Evolutionary conservation across 2,888 invertebrate genomes (phyloP).

Genomic region (Philereme transversata): DNA sequence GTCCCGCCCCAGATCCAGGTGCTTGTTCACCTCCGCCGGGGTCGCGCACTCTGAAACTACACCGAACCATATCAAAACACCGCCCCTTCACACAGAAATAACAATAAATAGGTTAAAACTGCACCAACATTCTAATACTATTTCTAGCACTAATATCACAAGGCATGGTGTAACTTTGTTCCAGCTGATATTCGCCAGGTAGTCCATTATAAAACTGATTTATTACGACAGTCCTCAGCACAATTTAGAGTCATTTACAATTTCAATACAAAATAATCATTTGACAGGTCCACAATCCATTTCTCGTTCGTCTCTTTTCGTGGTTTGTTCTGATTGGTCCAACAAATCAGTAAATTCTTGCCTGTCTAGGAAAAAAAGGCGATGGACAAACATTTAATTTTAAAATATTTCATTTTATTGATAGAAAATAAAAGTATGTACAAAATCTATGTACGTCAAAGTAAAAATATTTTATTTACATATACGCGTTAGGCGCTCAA

Average conservation of each 20-base stretch:
- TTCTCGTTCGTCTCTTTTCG: constrained; percentile 80
- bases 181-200: constrained; percentile 82
- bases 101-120: constrained; percentile 48
- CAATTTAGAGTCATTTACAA: constrained; percentile 56
- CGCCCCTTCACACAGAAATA: constrained; percentile 46
- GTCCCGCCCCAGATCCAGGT: constrained; percentile 96
- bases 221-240: constrained; percentile 57
- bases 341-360: constrained; percentile 62
- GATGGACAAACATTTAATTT: too few species aligned
- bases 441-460: too few species aligned
- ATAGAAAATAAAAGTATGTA: too few species aligned
- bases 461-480: too few species aligned
- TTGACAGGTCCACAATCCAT: constrained; percentile 77
- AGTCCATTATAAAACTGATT: constrained; percentile 76
- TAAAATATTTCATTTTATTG: too few species aligned
- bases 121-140: constrained; percentile 86
- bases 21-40: constrained; percentile 93
- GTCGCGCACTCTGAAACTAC: constrained; percentile 88
- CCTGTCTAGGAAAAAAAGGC: too few species aligned
- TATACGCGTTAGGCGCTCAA: too few species aligned
- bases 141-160: constrained; percentile 86
- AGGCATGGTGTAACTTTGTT: constrained; percentile 87
- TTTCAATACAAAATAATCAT: constrained; percentile 71
- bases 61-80: constrained; percentile 48
- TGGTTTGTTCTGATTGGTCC: constrained; percentile 83